Conservation (phyloP, 2,113 vertebrate genomes). For the Haemorhous mexicanus region DNA sequence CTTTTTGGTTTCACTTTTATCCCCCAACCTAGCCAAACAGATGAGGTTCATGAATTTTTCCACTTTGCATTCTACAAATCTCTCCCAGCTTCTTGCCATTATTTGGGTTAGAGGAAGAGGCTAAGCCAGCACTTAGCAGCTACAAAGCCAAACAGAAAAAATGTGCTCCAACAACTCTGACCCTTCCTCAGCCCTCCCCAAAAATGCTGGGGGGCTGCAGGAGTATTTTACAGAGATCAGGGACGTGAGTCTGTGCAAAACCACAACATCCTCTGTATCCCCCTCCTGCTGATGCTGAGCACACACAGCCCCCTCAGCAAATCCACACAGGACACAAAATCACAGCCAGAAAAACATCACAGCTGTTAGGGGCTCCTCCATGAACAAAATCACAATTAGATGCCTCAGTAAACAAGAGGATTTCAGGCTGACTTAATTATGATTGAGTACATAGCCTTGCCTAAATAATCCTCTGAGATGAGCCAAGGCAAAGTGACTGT, state of each 20-base stretch:
- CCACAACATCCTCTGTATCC: accelerated
- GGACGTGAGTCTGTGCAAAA: not conserved
- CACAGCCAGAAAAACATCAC: not conserved
- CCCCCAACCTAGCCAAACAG: not conserved
- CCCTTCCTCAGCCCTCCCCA: not conserved
- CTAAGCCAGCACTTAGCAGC: not conserved
- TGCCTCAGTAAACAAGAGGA: slow-evolving; percentile 36
- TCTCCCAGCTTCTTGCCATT: not conserved
- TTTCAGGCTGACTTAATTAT: slow-evolving; percentile 41
- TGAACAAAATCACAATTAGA: not conserved
- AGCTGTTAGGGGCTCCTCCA: not conserved
- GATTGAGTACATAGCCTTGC: not conserved
- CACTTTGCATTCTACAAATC: not conserved
- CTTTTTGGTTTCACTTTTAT: not conserved
- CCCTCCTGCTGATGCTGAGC: not conserved
- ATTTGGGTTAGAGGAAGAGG: not conserved
- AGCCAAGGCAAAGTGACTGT: not conserved
- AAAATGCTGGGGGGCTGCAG: not conserved
- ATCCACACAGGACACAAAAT: not conserved
- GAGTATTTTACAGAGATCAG: not conserved
- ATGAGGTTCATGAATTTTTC: not conserved
- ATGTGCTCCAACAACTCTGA: not conserved
- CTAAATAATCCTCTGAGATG: not conserved
- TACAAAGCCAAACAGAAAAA: not conserved
- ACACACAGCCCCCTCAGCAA: not conserved